Conservation (phyloP, 2,797 vertebrate species). For the Alca torda region DNA sequence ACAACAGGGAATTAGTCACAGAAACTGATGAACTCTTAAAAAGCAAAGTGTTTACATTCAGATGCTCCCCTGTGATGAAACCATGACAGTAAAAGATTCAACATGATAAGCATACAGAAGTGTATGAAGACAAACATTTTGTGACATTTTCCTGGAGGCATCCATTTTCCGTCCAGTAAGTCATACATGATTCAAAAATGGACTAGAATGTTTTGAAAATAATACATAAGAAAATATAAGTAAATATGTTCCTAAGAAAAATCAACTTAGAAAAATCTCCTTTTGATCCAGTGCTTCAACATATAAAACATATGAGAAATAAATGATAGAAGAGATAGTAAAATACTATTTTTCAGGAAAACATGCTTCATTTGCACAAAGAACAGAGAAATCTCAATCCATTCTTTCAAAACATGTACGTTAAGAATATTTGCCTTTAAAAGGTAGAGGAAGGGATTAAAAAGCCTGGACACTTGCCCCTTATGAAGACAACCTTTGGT, state of each 20-base stretch:
- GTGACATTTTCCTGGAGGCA: not conserved
- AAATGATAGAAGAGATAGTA: not conserved
- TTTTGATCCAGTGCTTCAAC: not conserved
- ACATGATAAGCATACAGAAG: not conserved
- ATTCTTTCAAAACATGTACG: not conserved
- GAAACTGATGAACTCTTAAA: not conserved
- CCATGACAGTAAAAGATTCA: not conserved
- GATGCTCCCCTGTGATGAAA: conserved; percentile 18
- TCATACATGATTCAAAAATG: not conserved
- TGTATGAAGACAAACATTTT: not conserved
- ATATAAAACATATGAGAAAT: not conserved
- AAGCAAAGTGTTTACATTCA: not conserved
- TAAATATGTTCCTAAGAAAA: not conserved
- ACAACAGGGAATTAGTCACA: conserved; percentile 7
- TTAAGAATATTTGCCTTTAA: not conserved
- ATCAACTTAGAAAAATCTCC: not conserved
- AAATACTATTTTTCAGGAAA: not conserved
- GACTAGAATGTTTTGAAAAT: not conserved
- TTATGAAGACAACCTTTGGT: not conserved
- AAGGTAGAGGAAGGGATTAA: not conserved
- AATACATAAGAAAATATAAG: not conserved
- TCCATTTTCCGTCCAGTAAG: not conserved
- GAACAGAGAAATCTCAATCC: not conserved
- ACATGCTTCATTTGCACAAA: not conserved
- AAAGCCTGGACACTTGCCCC: not conserved